Base-by-base conservation (phyloP, 1,140 invertebrate genomes). In the Heliothis subflexa region DNA sequence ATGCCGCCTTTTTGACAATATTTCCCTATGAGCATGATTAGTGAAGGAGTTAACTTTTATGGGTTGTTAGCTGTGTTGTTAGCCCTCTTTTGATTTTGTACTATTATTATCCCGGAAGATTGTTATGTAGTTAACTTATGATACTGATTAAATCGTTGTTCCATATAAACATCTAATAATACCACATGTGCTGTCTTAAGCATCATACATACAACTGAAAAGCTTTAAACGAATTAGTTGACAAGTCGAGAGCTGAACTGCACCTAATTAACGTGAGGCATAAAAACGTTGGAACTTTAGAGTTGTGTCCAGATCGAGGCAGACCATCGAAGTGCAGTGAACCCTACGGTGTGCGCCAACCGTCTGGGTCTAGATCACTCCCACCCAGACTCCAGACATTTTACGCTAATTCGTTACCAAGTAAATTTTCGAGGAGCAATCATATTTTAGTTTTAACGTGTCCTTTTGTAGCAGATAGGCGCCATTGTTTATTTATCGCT, bases 1-100 rank as follows among this genome's bases (percentile, higher is more conserved):
- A 89, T 78, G 82, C 66, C 76, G 83, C 64, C 85, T 85, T 86
- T 89, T 86, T 77, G 84, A 79, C 62, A 81, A 70, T 74, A 52
- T 83, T 83, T 86, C 85, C 83, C 80, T 81, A 25, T 71, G 74
- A 83, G 83, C 61, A 66, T 72, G 72, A 81, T 73, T 64, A 61
- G 4, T 71, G 16, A 72, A 72, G 52, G 50, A 77, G 50, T 47
- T 66, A 57, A 68, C 45, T 55, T 66, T 78, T 52, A 54, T 71
- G 55, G 61, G 78, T 81, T 79, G 52, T 71, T 28, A 33, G 16
- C 50, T 11, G n/a, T 21, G 62, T 59, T 57, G 25, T 73, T 68
- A 64, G 55, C 55, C 78, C 28, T 11, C 25, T 55, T 66, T 33
- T 66, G 66, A 12, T 18, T 47, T 47, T 45, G 49, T 33, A 28